Base-by-base conservation (phyloP, 2,113 vertebrate genomes). In the Clinocottus analis region DNA sequence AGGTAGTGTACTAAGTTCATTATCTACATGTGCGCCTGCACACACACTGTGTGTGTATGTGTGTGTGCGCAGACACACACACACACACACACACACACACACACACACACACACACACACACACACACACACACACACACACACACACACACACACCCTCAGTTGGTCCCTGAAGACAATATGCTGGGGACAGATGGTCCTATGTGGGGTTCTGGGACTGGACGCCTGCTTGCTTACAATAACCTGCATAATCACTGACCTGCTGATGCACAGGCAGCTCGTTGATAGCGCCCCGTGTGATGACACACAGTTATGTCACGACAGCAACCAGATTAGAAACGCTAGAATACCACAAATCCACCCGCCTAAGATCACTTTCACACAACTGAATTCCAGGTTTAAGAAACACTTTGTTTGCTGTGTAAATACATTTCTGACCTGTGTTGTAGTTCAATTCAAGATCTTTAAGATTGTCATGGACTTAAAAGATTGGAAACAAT, bases 181-280 rank as follows among this genome's bases (percentile, higher is more conserved):
- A 14, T 77, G 87, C 31, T 53, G 67, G 69, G 47, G 58, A 80
- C 89, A 90, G 89, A 90, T 90, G 86, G 84, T 19, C 47, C 69
- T 19, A 71, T 37, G 17, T 43, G 66, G 56, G 64, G 23, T 16
- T 70, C 31, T 71, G 43, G 31, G 37, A 63, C 35, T 49, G 29
- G 58, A 75, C 35, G 55, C 13, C 59, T 17, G 56, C 49, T 69
- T 68, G 2, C 62, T 80, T 77, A 88, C 45, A 85, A 88, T 85
- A 79, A 45, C 74, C 73, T 72, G 79, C 77, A 91, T 88, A 87
- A 82, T 91, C 84, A 39, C 80, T 86, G 69, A 39, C 39, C 35
- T 47, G 25, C 80, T 31, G 60, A 56, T 55, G 61, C 51, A 73
- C 3, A 0, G 39, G 21, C 66, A n/a, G 60, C 37, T 47, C 53